A percentile compares a stretch with the other conserved stretches of the same genome.
Conservation (phyloP, 2,888 invertebrate genomes). For the Agrotis segetum region DNA sequence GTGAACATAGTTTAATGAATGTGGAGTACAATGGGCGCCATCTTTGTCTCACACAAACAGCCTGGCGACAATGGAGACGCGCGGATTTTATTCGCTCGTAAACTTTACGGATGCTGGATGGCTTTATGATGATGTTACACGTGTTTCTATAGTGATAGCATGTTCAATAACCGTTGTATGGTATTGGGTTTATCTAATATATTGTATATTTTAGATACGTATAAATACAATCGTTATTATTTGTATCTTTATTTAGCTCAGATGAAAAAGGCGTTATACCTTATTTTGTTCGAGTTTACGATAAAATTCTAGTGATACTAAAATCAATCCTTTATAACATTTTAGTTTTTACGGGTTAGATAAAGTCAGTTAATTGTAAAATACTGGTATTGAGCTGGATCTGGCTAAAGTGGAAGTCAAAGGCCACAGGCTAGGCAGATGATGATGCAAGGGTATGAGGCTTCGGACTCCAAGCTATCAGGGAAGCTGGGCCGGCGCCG, state of each 20-base stretch:
- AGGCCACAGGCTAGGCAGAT: background rate
- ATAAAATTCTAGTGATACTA: background rate
- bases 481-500: too few species aligned
- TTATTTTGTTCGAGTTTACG: background rate
- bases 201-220: slow-evolving; percentile 10
- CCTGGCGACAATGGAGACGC: slow-evolving; percentile 46
- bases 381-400: background rate
- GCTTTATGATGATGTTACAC: slow-evolving; percentile 56
- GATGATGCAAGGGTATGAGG: background rate
- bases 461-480: too few species aligned
- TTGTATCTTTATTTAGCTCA: too few species aligned
- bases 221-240: too few species aligned
- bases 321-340: background rate
- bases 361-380: background rate
- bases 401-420: background rate
- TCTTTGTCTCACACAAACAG: slow-evolving; percentile 62
- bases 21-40: slow-evolving; percentile 57
- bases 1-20: slow-evolving; percentile 66
- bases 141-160: slow-evolving; percentile 46
- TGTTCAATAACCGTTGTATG: slow-evolving; percentile 20
- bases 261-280: background rate
- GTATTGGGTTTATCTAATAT: slow-evolving; percentile 11
- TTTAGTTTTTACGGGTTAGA: background rate
- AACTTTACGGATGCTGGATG: slow-evolving; percentile 54
- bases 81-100: slow-evolving; percentile 53